Percentiles rank a stretch among this genome's conserved stretches.
These are phyloP conservation scores for Chymomyza procnemis DNA, from an alignment of 2,888 invertebrate species.

Conservation along the genomic window DNA sequence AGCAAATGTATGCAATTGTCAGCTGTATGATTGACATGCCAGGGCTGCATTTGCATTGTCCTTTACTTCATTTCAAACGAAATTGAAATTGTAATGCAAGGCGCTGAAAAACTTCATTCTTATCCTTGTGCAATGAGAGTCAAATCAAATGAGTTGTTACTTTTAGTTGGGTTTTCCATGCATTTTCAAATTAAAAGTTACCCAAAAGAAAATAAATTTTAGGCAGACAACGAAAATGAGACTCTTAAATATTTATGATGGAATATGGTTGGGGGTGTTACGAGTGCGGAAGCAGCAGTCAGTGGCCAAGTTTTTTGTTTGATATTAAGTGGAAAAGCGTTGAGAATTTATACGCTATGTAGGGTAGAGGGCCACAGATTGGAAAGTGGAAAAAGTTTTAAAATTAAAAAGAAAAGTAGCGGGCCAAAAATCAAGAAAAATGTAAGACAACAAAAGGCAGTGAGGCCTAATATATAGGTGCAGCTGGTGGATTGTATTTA, in stretches of 20 bases:
- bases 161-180: not conserved
- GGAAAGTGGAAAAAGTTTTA: conserved; percentile 48
- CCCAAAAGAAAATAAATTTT: conserved; percentile 68
- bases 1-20: conserved; percentile 26
- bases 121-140: conserved; percentile 45
- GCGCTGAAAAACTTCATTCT: conserved; percentile 53
- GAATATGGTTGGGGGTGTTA: conserved; percentile 33
- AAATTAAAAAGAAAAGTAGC: conserved; percentile 52
- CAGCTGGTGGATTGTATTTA: conserved; percentile 57
- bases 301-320: conserved; percentile 56
- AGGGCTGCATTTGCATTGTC: conserved; percentile 54
- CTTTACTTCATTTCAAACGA: conserved; percentile 28
- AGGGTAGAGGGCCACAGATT: conserved; percentile 7
- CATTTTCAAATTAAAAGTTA: conserved; percentile 69
- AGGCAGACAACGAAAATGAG: conserved; percentile 58
- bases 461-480: conserved; percentile 10
- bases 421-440: conserved; percentile 30
- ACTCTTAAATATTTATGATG: conserved; percentile 75
- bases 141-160: conserved; percentile 59
- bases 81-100: conserved; percentile 71
- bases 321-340: conserved; percentile 64
- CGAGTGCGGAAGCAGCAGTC: conserved; percentile 23
- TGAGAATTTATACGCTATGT: conserved; percentile 56
- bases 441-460: conserved; percentile 34
- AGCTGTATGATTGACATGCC: conserved; percentile 36